Base-by-base conservation (phyloP, 2,113 vertebrate species). In the Oncorhynchus keta region DNA sequence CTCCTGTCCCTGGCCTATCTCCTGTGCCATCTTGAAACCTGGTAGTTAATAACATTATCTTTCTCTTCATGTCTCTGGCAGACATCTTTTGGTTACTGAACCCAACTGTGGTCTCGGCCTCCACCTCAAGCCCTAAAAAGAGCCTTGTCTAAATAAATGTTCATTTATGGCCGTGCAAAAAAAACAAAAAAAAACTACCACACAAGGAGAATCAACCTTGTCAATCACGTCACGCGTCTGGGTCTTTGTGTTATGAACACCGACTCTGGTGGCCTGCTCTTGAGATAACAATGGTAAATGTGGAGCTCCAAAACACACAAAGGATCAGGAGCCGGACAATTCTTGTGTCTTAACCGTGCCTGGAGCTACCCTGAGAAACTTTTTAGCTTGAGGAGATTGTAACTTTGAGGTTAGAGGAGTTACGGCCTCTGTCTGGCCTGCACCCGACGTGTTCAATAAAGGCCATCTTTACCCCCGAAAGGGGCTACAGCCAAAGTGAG, bases 131-230 rank as follows among this genome's bases (percentile, higher is more conserved):
- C 83, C 91, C 87, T 87, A 86, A 82, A 85, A 89, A 79, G 90
- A 92, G 89, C 84, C 92, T 95, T 95, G 91, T 95, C 85, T 91
- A 96, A 97, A 96, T 95, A 96, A 96, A 96, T 94, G 83, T 95
- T 92, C 93, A 94, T 90, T 94, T 84, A 87, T 92, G 92, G 94
- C 89, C 88, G 72, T 26, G 61, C 35, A 4, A 82, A 89, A 85
- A 5, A 35, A 35, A 7, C 1, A 7, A 45, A 45, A 45, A 45
- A 45, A 11, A 8, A 39, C 9, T 88, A 91, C 89, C 87, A 90
- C 87, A 92, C 90, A 92, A 6, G 84, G 79, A 93, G 93, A 94
- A 91, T 94, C 90, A 71, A 81, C 72, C 75, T 86, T 94, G 95
- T 93, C 95, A 94, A 84, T 96, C 95, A 95, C 66, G 79, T 74